Percentiles rank a stretch among this genome's conserved stretches.
phyloP scores from a whole-genome alignment of 2,797 vertebrate genomes.

The Falco naumanni region DNA sequence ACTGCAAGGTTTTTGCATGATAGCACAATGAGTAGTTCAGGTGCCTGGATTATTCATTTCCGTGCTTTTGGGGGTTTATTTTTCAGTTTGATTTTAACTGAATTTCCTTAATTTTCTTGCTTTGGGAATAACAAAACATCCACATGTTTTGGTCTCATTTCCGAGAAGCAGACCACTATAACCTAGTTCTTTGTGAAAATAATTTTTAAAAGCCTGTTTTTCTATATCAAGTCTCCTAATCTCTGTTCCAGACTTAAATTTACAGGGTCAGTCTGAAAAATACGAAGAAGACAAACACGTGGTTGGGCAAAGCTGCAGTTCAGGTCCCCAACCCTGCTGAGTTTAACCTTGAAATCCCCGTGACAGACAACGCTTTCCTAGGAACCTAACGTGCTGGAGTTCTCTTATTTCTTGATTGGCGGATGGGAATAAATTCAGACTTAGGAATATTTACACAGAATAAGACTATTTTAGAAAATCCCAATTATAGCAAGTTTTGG shows the following conservation, averaged over 20 bases:
- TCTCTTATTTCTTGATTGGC: not conserved
- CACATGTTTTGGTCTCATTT: not conserved
- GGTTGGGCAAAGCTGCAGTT: not conserved
- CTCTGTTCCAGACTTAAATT: not conserved
- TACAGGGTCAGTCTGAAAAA: not conserved
- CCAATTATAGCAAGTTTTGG: not conserved
- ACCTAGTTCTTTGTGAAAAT: not conserved
- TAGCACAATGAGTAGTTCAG: not conserved
- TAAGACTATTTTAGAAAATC: not conserved
- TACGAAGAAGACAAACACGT: not conserved
- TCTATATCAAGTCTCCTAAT: not conserved
- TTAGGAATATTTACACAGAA: not conserved
- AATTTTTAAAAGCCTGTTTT: not conserved
- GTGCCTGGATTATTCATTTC: not conserved
- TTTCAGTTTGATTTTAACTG: not conserved
- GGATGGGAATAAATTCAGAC: not conserved
- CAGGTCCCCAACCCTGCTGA: not conserved
- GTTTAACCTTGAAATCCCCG: not conserved
- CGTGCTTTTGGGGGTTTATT: not conserved
- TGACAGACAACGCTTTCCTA: not conserved
- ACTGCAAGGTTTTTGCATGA: not conserved
- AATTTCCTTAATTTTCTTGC: not conserved
- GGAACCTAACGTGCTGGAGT: not conserved
- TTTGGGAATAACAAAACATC: not conserved
- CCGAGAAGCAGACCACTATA: not conserved